Percentiles rank a stretch among this genome's conserved stretches.
Evolutionary conservation across 2,888 invertebrate genomes (phyloP).

Genomic region (Maniola hyperantus): DNA sequence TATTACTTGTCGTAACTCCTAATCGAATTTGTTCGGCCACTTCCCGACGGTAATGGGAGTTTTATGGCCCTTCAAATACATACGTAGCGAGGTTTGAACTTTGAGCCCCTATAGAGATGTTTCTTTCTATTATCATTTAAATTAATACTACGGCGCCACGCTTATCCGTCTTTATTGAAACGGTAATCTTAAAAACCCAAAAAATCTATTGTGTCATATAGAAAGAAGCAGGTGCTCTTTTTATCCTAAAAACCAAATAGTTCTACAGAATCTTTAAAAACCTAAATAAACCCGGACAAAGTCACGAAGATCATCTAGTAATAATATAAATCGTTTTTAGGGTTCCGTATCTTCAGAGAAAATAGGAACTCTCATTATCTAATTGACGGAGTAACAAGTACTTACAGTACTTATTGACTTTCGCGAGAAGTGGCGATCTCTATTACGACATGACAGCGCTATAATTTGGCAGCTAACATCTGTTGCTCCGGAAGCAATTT

Average conservation of each 20-base stretch:
- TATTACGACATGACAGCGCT: conserved; percentile 19
- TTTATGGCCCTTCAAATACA: conserved; percentile 27
- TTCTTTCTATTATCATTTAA: conserved; percentile 22
- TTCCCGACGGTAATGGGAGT: conserved; percentile 25
- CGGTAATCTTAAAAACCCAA: neutral
- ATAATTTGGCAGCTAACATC: conserved; percentile 37
- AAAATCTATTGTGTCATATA: too few relatives aligned
- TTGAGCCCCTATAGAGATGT: conserved; percentile 27
- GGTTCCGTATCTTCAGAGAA: too few relatives aligned
- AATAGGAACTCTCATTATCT: too few relatives aligned
- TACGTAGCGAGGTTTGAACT: neutral
- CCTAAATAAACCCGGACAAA: neutral
- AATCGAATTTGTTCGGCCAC: conserved; percentile 35
- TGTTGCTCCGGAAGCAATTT: conserved; percentile 48
- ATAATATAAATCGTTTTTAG: neutral
- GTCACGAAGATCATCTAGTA: neutral
- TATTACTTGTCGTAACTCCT: conserved; percentile 18
- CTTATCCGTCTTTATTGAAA: neutral
- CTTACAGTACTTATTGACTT: neutral
- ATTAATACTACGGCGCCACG: conserved; percentile 20
- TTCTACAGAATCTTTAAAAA: too few relatives aligned
- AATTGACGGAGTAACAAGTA: too few relatives aligned
- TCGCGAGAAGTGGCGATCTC: conserved; percentile 2
- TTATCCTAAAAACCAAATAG: too few relatives aligned
- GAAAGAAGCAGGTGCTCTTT: too few relatives aligned